Evolutionary conservation across 2,797 vertebrate species (phyloP), one percentile per base, ranked within the genome.

Genomic region (Orestias chungarensis): DNA sequence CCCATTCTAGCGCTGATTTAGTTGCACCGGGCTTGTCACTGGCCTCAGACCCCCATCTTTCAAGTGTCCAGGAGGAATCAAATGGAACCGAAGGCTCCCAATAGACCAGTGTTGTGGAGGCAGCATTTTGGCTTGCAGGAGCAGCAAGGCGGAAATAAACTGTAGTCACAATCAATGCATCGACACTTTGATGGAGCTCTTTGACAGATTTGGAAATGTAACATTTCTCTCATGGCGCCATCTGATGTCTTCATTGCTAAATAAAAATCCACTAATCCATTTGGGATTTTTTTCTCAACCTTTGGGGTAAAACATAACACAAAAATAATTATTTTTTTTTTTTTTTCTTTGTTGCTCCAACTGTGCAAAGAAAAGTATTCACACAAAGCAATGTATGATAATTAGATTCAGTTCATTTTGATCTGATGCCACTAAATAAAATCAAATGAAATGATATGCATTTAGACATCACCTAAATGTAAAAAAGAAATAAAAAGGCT

Each of bases 111-210:
- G 68, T 77, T 75, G 86, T 83, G 82, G 86, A 85, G 88, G 86
- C 80, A 47, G 61, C 83, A 78, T 89, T 82, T 82, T 74, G 80
- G 82, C 75, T 64, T 61, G 74, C 78, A 80, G 75, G 88, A 70
- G 85, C 91, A 91, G 77, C 82, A 81, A 68, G 31, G 85, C 79
- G 90, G 91, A 93, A 94, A 87, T 88, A 82, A 90, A 90, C 82
- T 80, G 84, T 86, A 87, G 92, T 89, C 89, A 91, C 93, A 95
- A 95, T 95, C 93, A 93, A 94, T 95, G 93, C 93, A 91, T 88
- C 89, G 92, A 89, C 93, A 94, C 94, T 95, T 93, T 94, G 88
- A 88, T 90, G 90, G 91, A 90, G 89, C 83, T 83, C 76, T 88
- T 71, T 79, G 46, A 87, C 93, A 91, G 90, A 93, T 93, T 93